Evolutionary conservation across 2,113 vertebrate genomes (phyloP).

Genomic region (Bufo bufo): DNA sequence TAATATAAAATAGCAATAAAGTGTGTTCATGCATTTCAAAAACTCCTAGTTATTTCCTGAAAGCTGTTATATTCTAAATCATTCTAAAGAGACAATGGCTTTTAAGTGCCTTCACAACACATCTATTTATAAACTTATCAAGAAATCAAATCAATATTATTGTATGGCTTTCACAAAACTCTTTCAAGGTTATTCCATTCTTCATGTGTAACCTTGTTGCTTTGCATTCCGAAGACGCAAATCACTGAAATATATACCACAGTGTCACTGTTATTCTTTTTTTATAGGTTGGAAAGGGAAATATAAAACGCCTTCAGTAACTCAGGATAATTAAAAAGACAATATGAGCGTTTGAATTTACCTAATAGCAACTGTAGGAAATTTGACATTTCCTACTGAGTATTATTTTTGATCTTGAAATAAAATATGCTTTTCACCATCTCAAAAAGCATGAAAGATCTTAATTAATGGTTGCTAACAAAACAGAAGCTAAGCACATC

Average conservation of each 20-base stretch:
- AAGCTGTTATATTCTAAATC: slow-evolving; percentile 54
- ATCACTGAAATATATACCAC: slow-evolving; percentile 36
- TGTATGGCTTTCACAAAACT: slow-evolving; percentile 51
- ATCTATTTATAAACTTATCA: slow-evolving; percentile 59
- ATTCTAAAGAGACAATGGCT: slow-evolving; percentile 54
- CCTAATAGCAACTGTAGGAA: slow-evolving; percentile 4
- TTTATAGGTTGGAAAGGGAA: neutral
- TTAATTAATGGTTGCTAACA: neutral
- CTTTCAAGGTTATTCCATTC: slow-evolving; percentile 51
- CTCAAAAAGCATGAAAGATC: neutral
- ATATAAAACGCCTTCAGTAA: slow-evolving; percentile 8
- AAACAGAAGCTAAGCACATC: neutral
- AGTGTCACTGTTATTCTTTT: slow-evolving; percentile 25
- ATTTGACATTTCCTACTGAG: slow-evolving; percentile 23
- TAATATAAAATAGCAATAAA: slow-evolving; percentile 59
- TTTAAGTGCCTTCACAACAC: slow-evolving; percentile 53
- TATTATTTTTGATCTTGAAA: slow-evolving; percentile 30
- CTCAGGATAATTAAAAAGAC: slow-evolving; percentile 18
- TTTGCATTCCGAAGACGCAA: slow-evolving; percentile 36
- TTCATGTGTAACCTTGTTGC: slow-evolving; percentile 53
- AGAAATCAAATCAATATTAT: slow-evolving; percentile 59
- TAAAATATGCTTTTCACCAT: neutral
- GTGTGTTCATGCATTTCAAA: slow-evolving; percentile 58
- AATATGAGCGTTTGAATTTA: slow-evolving; percentile 27
- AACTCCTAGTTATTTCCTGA: slow-evolving; percentile 55